Percentiles rank a stretch among this genome's conserved stretches.
Evolutionary conservation across 2,888 invertebrate species (phyloP).

Genomic region (Mesorhabditis sp.): DNA sequence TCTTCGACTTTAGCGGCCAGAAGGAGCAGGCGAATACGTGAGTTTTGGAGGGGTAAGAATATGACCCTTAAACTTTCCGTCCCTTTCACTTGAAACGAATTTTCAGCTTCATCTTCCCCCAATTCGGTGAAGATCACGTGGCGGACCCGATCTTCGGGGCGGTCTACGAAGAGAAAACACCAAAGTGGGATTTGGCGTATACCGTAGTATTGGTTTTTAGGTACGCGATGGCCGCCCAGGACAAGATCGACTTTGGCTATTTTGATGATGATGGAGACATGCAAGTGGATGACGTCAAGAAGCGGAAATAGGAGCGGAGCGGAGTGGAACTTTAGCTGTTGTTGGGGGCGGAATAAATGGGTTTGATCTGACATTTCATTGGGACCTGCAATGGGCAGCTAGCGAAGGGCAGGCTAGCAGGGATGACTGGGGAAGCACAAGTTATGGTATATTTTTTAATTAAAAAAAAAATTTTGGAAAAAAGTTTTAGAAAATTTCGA

Average conservation of each 20-base stretch:
- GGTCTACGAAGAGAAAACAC: background rate
- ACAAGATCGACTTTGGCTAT: background rate
- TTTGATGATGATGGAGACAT: background rate
- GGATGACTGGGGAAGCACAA: too few species aligned
- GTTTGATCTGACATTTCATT: too few species aligned
- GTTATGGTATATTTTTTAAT: too few species aligned
- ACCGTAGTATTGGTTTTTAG: background rate
- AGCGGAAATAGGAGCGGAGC: too few species aligned
- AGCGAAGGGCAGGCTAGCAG: too few species aligned
- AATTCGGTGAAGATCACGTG: background rate
- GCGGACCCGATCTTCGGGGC: slow-evolving; percentile 3
- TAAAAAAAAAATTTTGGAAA: too few species aligned
- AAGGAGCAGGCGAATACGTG: slow-evolving; percentile 6
- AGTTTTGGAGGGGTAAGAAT: background rate
- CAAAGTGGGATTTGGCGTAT: background rate
- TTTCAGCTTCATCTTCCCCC: slow-evolving; percentile 1
- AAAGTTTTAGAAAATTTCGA: too few species aligned
- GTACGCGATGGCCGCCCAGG: background rate
- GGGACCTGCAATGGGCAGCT: too few species aligned
- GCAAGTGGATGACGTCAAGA: too few species aligned
- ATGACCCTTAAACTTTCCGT: background rate
- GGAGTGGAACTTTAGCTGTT: too few species aligned
- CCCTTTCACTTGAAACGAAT: background rate
- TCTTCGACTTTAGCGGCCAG: slow-evolving; percentile 6
- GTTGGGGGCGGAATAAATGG: too few species aligned